Conservation (phyloP, 1,140 invertebrate species). For the Ceratoteleas bidentatus region DNA sequence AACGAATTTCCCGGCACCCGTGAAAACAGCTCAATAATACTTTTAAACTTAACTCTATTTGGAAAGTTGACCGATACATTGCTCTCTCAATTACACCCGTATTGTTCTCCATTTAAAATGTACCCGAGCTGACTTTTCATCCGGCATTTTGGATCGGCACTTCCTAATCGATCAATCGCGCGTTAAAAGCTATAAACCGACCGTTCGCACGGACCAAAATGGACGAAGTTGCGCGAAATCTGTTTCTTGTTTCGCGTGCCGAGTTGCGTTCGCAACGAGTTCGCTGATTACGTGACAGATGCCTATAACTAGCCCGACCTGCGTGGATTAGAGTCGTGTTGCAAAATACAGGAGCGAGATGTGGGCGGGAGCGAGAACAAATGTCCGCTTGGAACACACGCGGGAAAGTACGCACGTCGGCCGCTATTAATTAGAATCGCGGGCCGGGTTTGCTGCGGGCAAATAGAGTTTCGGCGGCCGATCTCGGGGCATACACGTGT, state of each 20-base stretch:
- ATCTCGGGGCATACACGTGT: conserved; percentile 45
- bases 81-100: background rate
- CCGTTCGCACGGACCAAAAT: background rate
- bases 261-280: conserved; percentile 16
- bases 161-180: background rate
- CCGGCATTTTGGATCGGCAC: background rate
- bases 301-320: conserved; percentile 40
- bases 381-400: conserved; percentile 43
- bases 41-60: background rate
- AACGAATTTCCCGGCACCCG: background rate
- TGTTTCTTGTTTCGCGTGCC: conserved; percentile 16
- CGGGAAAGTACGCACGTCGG: conserved; percentile 47
- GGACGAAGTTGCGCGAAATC: background rate
- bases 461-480: conserved; percentile 49
- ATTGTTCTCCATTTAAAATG: background rate
- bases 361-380: conserved; percentile 33
- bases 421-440: conserved; percentile 58
- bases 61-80: background rate
- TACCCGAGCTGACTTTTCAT: background rate
- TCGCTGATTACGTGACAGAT: conserved; percentile 24
- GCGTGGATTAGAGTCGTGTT: conserved; percentile 20
- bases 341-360: conserved; percentile 26
- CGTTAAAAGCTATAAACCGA: background rate
- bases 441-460: conserved; percentile 38
- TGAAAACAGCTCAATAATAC: background rate